Percentiles rank a stretch among this genome's conserved stretches.
Conservation (phyloP, 1,140 invertebrate species). For the Lamellibrachia luymesi region DNA sequence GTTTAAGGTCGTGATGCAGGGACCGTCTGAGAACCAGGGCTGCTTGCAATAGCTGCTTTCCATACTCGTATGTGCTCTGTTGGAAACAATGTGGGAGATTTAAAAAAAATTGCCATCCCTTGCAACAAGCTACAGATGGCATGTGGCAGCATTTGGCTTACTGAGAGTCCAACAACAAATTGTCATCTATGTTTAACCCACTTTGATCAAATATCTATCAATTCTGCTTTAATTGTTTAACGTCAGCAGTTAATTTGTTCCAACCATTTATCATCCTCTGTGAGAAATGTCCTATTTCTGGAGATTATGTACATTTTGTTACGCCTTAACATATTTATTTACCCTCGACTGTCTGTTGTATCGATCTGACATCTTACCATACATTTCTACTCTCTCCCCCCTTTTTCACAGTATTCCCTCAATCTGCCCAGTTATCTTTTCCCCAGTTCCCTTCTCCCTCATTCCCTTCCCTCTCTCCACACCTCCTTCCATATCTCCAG, state of each 20-base stretch:
- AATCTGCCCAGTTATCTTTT: too few species aligned
- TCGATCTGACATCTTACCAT: not conserved
- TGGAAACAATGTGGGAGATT: conserved; percentile 9
- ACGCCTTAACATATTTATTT: too few species aligned
- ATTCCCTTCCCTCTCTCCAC: not conserved
- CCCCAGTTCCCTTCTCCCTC: not conserved
- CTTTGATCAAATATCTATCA: not conserved
- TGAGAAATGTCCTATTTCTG: not conserved
- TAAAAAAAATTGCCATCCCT: not conserved
- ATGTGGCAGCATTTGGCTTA: not conserved
- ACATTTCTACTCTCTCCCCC: not conserved
- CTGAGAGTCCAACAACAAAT: not conserved
- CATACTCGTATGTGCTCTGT: conserved; percentile 77
- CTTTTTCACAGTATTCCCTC: not conserved
- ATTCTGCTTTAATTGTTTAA: not conserved
- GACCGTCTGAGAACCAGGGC: conserved; percentile 73
- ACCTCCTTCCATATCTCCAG: not conserved
- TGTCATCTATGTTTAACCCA: not conserved
- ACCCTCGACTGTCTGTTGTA: not conserved
- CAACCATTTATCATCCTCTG: not conserved
- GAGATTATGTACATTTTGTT: too few species aligned
- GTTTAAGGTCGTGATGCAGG: conserved; percentile 66
- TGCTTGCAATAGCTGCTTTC: conserved; percentile 72
- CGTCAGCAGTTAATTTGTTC: not conserved
- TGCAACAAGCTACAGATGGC: not conserved